Conservation (phyloP, 1,140 invertebrate species). For the Callitettix versicolor region DNA sequence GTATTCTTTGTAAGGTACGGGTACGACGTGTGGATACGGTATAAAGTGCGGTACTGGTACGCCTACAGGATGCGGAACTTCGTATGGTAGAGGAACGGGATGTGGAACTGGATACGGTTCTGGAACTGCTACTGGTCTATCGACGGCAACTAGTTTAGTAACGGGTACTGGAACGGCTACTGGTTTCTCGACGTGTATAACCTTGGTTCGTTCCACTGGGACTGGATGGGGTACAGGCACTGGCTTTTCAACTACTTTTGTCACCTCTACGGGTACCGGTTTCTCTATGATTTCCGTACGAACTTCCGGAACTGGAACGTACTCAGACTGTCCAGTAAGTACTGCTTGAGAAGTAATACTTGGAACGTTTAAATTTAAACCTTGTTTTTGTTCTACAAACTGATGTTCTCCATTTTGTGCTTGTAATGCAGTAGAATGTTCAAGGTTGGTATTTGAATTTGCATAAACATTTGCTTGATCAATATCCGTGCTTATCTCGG, state of each 20-base stretch:
- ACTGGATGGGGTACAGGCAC: conserved; percentile 21
- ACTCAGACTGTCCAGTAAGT: too few relatives aligned
- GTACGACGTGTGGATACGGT: conserved; percentile 24
- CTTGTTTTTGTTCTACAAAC: too few relatives aligned
- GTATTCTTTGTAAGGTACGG: conserved; percentile 20
- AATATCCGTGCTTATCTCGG: too few relatives aligned
- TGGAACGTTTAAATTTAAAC: too few relatives aligned
- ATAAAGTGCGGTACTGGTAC: conserved; percentile 27
- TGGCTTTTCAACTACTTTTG: conserved; percentile 39
- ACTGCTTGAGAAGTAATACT: too few relatives aligned
- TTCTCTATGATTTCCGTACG: conserved; percentile 15
- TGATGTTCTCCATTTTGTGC: too few relatives aligned
- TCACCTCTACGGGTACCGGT: conserved; percentile 39
- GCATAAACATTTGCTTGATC: too few relatives aligned
- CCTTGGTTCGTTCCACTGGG: conserved; percentile 19
- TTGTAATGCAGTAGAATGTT: too few relatives aligned
- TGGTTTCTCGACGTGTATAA: conserved; percentile 18
- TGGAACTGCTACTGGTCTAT: conserved; percentile 31
- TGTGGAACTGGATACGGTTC: conserved; percentile 33
- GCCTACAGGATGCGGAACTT: conserved; percentile 29
- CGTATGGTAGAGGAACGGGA: conserved; percentile 28
- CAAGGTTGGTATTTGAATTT: too few relatives aligned
- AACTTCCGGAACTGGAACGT: too few relatives aligned
- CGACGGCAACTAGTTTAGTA: conserved; percentile 27
- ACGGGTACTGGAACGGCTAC: conserved; percentile 30